Conservation (phyloP, 2,888 invertebrate genomes). For the Spodoptera picta region DNA sequence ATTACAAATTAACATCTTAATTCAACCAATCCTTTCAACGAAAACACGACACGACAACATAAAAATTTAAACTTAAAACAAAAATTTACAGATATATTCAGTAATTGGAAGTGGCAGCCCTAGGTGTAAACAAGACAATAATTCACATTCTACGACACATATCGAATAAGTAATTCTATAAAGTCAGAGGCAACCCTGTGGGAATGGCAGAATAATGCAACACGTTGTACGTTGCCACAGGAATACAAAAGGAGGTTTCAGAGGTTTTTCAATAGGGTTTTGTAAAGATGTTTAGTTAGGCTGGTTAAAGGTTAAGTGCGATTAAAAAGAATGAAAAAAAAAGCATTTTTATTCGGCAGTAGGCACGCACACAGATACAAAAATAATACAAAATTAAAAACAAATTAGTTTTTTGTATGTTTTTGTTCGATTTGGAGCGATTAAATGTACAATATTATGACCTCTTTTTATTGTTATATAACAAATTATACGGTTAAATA, state of each 20-base stretch:
- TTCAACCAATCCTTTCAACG: constrained; percentile 1
- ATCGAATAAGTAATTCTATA: constrained; percentile 61
- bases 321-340: neutral
- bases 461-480: too few relatives aligned
- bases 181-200: constrained; percentile 52
- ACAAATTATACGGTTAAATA: too few relatives aligned
- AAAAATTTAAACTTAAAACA: constrained; percentile 4
- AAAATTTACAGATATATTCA: constrained; percentile 20
- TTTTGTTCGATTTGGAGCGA: too few relatives aligned
- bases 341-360: too few relatives aligned
- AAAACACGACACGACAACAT: constrained; percentile 11
- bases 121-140: constrained; percentile 57
- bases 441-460: too few relatives aligned
- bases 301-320: neutral
- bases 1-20: too few relatives aligned
- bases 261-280: constrained; percentile 27
- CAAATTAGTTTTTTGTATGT: too few relatives aligned
- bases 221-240: constrained; percentile 40
- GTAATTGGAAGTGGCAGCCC: constrained; percentile 48
- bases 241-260: constrained; percentile 43
- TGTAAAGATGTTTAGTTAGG: constrained; percentile 1
- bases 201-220: constrained; percentile 55
- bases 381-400: too few relatives aligned
- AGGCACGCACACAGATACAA: too few relatives aligned
- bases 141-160: constrained; percentile 55